phyloP scores from a whole-genome alignment of 1,140 invertebrate genomes.

The Papilio dardanus region DNA sequence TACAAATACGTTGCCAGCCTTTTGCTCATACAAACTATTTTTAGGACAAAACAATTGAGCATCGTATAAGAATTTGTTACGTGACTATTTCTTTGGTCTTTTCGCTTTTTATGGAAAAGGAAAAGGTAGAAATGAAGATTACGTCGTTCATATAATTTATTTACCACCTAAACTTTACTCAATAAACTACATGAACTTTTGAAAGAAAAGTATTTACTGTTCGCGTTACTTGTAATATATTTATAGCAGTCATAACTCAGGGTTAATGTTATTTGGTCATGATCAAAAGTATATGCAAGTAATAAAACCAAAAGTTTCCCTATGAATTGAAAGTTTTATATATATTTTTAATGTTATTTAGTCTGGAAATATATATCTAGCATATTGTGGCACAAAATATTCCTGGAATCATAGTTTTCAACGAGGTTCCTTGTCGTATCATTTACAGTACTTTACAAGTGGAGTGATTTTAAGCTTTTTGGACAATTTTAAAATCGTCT shows the following conservation, averaged over 20 bases:
- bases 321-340: background rate
- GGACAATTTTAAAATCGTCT: conserved; percentile 13
- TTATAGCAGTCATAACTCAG: background rate
- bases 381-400: no score
- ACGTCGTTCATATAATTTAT: background rate
- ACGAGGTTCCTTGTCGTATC: background rate
- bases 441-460: background rate
- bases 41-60: background rate
- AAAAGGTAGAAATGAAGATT: background rate
- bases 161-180: background rate
- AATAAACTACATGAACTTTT: background rate
- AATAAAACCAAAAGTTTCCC: background rate
- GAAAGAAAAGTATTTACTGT: background rate
- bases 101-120: background rate
- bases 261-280: background rate
- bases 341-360: no score
- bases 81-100: background rate
- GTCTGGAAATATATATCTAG: no score
- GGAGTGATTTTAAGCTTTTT: background rate
- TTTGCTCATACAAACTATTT: background rate
- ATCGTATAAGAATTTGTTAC: background rate
- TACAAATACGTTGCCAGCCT: background rate
- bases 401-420: background rate
- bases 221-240: background rate
- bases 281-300: background rate